phyloP scores from a whole-genome alignment of 2,797 vertebrate species.

The Paramormyrops hopkinsi region DNA sequence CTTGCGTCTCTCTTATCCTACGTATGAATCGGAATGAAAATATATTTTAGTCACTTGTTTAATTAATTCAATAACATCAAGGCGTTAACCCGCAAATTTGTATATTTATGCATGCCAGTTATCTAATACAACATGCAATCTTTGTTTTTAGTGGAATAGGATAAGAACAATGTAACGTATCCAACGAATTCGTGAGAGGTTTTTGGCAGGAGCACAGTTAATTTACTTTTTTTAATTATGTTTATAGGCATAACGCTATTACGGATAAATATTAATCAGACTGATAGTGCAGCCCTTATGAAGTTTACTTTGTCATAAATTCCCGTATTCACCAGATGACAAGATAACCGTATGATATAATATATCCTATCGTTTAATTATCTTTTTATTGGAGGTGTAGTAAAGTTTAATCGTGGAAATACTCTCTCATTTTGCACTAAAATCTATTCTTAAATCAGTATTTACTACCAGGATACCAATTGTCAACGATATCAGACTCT shows the following conservation, averaged over 20 bases:
- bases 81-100: neutral
- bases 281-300: neutral
- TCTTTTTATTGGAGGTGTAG: neutral
- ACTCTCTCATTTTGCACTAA: neutral
- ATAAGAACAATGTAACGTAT: neutral
- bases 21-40: neutral
- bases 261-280: neutral
- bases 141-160: neutral
- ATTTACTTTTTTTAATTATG: neutral
- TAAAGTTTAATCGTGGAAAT: neutral
- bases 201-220: neutral
- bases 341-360: neutral
- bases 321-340: neutral
- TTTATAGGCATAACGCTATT: neutral
- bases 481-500: neutral
- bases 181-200: neutral
- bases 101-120: neutral
- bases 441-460: neutral
- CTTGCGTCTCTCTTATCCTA: neutral
- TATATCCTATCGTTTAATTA: neutral
- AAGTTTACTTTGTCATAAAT: constrained; percentile 2
- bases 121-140: neutral
- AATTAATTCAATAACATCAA: neutral
- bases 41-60: neutral
- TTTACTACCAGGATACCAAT: neutral